Conservation (phyloP, 2,113 vertebrate species). For the Anarhynchus alexandrinus region DNA sequence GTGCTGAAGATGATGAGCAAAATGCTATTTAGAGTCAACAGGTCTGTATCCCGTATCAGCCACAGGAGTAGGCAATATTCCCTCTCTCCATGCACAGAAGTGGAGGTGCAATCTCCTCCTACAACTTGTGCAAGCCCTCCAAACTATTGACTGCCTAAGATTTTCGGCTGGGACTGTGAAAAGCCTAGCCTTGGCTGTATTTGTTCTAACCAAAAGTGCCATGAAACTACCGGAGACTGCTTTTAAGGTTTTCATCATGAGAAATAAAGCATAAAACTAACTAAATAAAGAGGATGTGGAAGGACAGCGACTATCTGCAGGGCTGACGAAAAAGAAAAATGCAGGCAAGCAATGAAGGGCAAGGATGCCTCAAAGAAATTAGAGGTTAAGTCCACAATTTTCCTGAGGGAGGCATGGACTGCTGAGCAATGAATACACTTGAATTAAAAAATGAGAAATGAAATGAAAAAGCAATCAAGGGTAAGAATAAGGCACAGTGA, state of each 20-base stretch:
- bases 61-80: not conserved
- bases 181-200: not conserved
- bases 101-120: not conserved
- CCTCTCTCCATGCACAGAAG: not conserved
- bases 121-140: not conserved
- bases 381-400: not conserved
- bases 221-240: not conserved
- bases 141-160: not conserved
- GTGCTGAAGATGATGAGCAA: not conserved
- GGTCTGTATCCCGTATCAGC: not conserved
- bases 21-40: not conserved
- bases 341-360: not conserved
- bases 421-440: not conserved
- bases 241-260: not conserved
- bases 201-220: not conserved
- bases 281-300: not conserved
- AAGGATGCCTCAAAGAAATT: not conserved
- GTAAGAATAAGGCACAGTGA: not conserved
- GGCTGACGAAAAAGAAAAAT: not conserved
- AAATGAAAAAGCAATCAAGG: slow-evolving; percentile 33
- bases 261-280: not conserved
- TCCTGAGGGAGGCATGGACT: not conserved
- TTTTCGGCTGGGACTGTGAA: not conserved
- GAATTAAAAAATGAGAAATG: slow-evolving; percentile 24
- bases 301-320: not conserved